A percentile compares a stretch with the other conserved stretches of the same genome.
Evolutionary conservation across 2,113 vertebrate genomes (phyloP).

Genomic region (Sebastes schlegelii): DNA sequence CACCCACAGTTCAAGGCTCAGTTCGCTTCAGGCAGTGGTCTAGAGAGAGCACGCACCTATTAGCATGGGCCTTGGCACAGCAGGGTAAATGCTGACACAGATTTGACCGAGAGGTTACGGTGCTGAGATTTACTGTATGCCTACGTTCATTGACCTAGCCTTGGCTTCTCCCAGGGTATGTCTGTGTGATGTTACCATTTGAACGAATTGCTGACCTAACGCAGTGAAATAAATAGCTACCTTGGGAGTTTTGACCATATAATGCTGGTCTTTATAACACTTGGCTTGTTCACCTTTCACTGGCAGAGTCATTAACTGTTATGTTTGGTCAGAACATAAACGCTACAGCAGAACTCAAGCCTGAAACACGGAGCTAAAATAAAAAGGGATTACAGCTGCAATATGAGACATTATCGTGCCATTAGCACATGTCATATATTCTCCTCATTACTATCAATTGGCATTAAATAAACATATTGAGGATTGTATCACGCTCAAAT

Average conservation of each 20-base stretch:
- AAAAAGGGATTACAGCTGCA: slow-evolving; percentile 8
- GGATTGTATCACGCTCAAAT: background rate
- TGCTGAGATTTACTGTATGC: slow-evolving; percentile 72
- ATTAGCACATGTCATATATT: too few species aligned
- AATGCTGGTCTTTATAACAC: slow-evolving; percentile 59
- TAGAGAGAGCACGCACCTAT: slow-evolving; percentile 56
- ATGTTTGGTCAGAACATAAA: slow-evolving; percentile 56
- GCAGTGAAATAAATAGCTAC: slow-evolving; percentile 59
- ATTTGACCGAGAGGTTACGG: slow-evolving; percentile 71
- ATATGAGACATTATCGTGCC: background rate
- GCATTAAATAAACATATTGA: background rate
- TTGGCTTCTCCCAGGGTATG: slow-evolving; percentile 65
- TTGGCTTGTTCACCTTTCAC: slow-evolving; percentile 64
- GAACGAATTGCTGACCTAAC: slow-evolving; percentile 72
- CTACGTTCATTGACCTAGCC: slow-evolving; percentile 64
- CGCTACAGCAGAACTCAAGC: slow-evolving; percentile 12
- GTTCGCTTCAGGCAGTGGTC: slow-evolving; percentile 48
- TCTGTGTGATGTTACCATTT: slow-evolving; percentile 63
- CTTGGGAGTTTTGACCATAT: slow-evolving; percentile 63
- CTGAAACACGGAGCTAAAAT: slow-evolving; percentile 6
- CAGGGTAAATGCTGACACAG: slow-evolving; percentile 76
- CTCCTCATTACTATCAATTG: background rate
- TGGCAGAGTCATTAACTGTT: slow-evolving; percentile 60
- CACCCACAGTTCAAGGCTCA: slow-evolving; percentile 55
- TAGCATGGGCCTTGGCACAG: slow-evolving; percentile 69